Percentiles rank a stretch among this genome's conserved stretches.
These are phyloP conservation scores for Phlogophora meticulosa DNA, from an alignment of 2,888 invertebrate species.

Conservation along the genomic window DNA sequence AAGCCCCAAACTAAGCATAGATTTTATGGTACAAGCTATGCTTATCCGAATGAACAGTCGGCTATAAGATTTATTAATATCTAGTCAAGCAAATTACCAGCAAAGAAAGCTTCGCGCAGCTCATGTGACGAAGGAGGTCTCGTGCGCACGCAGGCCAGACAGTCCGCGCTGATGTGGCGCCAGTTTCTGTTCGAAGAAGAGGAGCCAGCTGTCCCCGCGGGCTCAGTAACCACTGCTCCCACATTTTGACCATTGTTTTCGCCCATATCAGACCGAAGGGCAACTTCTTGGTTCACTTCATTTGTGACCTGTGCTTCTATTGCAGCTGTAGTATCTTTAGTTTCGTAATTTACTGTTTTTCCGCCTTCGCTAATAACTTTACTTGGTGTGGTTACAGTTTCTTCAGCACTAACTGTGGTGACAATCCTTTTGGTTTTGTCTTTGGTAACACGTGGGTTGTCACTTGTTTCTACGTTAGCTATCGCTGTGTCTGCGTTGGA, in stretches of 20 bases:
- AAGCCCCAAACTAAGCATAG: no score
- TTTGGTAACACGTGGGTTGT: conserved; percentile 63
- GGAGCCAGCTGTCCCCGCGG: conserved; percentile 40
- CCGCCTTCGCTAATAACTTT: conserved; percentile 52
- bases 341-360: conserved; percentile 60
- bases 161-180: conserved; percentile 80
- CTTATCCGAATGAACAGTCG: no score
- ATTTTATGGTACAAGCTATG: no score
- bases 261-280: conserved; percentile 34
- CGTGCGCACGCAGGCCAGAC: conserved; percentile 84
- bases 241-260: conserved; percentile 54
- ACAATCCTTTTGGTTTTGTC: conserved; percentile 64
- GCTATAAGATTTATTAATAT: no score
- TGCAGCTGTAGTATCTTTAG: conserved; percentile 35
- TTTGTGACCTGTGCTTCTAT: conserved; percentile 38
- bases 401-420: conserved; percentile 45
- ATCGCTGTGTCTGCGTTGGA: conserved; percentile 52
- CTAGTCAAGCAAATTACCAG: conserved; percentile 71
- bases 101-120: conserved; percentile 87
- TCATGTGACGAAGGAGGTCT: conserved; percentile 86
- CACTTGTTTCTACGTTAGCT: conserved; percentile 47
- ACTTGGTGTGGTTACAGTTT: conserved; percentile 28
- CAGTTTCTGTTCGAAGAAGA: conserved; percentile 65
- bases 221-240: conserved; percentile 48
- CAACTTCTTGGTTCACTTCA: conserved; percentile 49